Evolutionary conservation across 2,113 vertebrate genomes (phyloP).

Genomic region (Hippocampus guttulatus): DNA sequence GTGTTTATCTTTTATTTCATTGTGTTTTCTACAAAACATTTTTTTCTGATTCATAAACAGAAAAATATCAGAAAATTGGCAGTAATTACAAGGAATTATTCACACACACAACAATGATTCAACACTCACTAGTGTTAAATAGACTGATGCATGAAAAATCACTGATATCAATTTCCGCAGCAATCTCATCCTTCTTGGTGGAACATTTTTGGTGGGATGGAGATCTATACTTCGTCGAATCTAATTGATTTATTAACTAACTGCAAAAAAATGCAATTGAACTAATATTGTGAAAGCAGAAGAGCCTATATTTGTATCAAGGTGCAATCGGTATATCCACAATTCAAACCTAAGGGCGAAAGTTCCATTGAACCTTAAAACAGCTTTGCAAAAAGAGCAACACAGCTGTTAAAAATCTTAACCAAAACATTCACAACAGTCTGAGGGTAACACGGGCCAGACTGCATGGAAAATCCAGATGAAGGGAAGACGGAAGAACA

Average conservation of each 20-base stretch:
- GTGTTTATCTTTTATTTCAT: too few species aligned
- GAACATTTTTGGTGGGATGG: background rate
- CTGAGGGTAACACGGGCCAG: conserved; percentile 25
- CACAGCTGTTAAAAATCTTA: conserved; percentile 36
- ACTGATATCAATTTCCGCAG: too few species aligned
- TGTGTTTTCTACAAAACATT: too few species aligned
- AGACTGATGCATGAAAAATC: too few species aligned
- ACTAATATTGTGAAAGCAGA: background rate
- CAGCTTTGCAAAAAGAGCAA: conserved; percentile 39
- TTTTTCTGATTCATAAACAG: too few species aligned
- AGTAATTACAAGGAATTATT: too few species aligned
- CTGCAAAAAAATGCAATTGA: background rate
- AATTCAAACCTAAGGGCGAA: conserved; percentile 17
- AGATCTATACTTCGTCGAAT: background rate
- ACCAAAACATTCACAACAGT: conserved; percentile 27
- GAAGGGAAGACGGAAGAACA: background rate
- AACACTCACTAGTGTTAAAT: too few species aligned
- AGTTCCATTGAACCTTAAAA: conserved; percentile 39
- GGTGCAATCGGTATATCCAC: background rate
- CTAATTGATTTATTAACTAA: background rate
- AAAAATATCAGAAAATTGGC: too few species aligned
- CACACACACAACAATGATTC: too few species aligned
- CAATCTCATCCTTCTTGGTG: background rate
- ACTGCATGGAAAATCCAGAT: conserved; percentile 17
- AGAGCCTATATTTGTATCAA: background rate